Evolutionary conservation across 2,113 vertebrate genomes (phyloP).

Genomic region (Poicephalus gulielmi): DNA sequence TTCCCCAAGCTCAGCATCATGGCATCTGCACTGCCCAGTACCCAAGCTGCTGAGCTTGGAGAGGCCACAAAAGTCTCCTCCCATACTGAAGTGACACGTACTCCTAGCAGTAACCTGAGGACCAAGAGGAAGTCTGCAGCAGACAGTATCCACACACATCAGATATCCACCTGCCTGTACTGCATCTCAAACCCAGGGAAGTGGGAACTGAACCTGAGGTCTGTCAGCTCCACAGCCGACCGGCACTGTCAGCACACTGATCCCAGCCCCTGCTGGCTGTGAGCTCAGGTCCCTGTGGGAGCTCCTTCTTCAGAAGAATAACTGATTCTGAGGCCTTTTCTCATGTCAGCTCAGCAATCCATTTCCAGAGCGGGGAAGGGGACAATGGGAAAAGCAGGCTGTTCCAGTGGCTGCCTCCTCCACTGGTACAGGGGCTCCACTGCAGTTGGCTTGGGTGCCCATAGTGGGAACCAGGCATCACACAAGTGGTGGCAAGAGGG

Average conservation of each 20-base stretch:
- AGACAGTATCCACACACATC: not conserved
- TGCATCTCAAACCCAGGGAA: not conserved
- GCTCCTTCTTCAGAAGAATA: not conserved
- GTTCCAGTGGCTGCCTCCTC: not conserved
- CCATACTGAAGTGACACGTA: rapidly evolving
- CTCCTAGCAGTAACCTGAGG: not conserved
- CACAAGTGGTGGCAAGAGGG: rapidly evolving
- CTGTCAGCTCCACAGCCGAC: not conserved
- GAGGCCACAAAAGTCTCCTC: not conserved
- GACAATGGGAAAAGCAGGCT: not conserved
- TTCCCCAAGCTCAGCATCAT: not conserved
- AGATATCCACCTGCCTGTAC: not conserved
- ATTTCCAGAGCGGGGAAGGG: not conserved
- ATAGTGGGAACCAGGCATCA: rapidly evolving
- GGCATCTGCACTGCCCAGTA: not conserved
- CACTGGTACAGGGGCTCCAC: rapidly evolving
- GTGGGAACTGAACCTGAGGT: not conserved
- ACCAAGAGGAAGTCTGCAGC: not conserved
- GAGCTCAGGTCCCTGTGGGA: not conserved
- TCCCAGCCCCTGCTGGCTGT: not conserved
- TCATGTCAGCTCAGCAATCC: not conserved
- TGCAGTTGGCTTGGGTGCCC: rapidly evolving
- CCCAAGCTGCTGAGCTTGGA: not conserved
- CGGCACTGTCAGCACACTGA: not conserved
- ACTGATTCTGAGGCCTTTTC: not conserved